Conservation (phyloP, 30 jellyfish, hydroid and myxozoan species). For the Hydractinia symbiolongicarpus region DNA sequence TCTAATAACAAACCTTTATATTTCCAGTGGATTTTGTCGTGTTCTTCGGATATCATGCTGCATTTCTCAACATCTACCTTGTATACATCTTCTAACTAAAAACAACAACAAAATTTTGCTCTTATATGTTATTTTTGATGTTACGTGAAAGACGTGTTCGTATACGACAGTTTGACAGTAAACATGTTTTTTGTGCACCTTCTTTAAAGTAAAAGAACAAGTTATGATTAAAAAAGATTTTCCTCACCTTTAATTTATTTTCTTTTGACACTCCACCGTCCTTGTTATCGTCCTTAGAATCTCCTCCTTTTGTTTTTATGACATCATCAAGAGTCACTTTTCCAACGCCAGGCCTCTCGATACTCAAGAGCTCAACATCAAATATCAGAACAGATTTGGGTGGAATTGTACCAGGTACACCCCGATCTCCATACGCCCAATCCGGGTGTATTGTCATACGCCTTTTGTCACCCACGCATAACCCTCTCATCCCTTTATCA, state of each 20-base stretch:
- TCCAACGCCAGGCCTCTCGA: constrained; percentile 32
- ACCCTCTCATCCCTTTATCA: constrained; percentile 39
- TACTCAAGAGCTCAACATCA: constrained; percentile 44
- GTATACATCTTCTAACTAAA: constrained; percentile 20
- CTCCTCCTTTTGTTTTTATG: constrained; percentile 9
- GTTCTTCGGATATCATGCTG: constrained; percentile 15
- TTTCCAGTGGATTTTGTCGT: constrained; percentile 8
- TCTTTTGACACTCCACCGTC: constrained; percentile 37
- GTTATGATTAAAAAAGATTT: too few species aligned
- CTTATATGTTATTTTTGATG: too few species aligned
- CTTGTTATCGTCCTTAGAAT: not conserved
- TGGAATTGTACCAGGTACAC: constrained; percentile 38
- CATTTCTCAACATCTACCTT: constrained; percentile 7
- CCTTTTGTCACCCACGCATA: constrained; percentile 44
- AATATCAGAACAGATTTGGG: constrained; percentile 32
- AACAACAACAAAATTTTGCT: not conserved
- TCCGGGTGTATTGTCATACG: constrained; percentile 40
- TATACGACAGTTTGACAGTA: too few species aligned
- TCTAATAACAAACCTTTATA: constrained; percentile 1
- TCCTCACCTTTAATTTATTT: constrained; percentile 23
- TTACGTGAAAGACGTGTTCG: too few species aligned
- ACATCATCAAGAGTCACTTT: constrained; percentile 8
- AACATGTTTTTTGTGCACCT: not conserved
- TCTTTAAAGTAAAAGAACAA: too few species aligned
- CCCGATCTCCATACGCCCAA: constrained; percentile 46